Evolutionary conservation across 2,888 invertebrate genomes (phyloP), one percentile per base, ranked within the genome.

Genomic region (Volucella bombylans): DNA sequence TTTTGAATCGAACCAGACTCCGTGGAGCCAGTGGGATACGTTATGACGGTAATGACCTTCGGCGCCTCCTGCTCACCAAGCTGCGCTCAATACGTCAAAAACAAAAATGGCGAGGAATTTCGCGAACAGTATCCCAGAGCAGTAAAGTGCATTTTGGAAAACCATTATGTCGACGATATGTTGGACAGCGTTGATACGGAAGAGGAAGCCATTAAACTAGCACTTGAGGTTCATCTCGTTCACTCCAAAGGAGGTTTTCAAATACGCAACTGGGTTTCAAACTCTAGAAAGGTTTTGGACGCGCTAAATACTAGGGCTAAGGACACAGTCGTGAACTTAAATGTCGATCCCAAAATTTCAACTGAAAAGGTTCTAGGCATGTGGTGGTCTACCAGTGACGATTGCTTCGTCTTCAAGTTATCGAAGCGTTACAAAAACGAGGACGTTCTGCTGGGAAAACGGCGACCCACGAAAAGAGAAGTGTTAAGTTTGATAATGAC

Each of bases 1-100:
- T 77, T 89, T 11, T 90, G 89, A 88, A 71, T 88, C 2, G 50
- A 64, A 45, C 57, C 57, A 8, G 57, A 18, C 45, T 54, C 45
- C 45, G 41, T 14, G 15, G 47, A 11, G n/a, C 31, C n/a, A 52
- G 15, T 50, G 8, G 78, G 77, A 38, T 82, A 85, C 52, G 38
- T 76, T 45, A 86, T 86, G 86, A 14, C 57, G 10, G 76, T 18
- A 18, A 18, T 18, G 18, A 18, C 18, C 18, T 18, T 18, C 18
- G 18, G 18, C 18, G 18, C 18, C 18, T 18, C 18, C 18, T 18
- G 18, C 18, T 18, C 18, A 18, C 18, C 18, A 18, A 18, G 18
- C 18, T 18, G 18, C 18, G 18, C 18, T 18, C 18, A 18, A 18
- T 18, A 18, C 18, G 18, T 18, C 18, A 18, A 18, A 18, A 18